Evolutionary conservation across 2,797 vertebrate species (phyloP), one percentile per base, ranked within the genome.

Genomic region (Synaphobranchus kaupii): DNA sequence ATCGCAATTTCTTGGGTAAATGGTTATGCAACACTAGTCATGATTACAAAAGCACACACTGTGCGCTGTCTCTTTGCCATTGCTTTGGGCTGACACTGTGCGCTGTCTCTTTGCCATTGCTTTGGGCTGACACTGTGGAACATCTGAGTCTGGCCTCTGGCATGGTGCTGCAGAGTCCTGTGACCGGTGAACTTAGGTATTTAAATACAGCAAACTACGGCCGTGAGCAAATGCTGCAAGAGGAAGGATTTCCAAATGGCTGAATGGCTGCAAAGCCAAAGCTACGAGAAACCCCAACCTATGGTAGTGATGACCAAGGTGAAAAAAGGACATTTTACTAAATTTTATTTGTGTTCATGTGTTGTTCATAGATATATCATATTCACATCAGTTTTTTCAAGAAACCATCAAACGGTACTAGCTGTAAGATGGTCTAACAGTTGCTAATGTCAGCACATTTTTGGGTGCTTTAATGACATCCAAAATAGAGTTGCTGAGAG

Each of bases 141-240:
- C n/a, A n/a, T 60, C 25, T 68, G 84, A 85, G n/a, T n/a, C 39
- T n/a, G 63, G 84, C 60, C 84, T 68, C 44, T 48, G 84, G 84
- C 63, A 63, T 10, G 17, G 15, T 34, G 68, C 63, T 66, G 63
- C 34, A 44, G 73, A 50, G 78, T 81, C 44, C 44, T 25, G 47
- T 52, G 48, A 34, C 39, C 25, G 25, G 34, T 71, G 60, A 66
- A 66, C 84, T 50, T 20, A 47, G 47, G 47, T 71, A 71, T 68
- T 31, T 52, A 81, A 50, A 80, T 6, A n/a, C 28, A 20, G 44
- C 47, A 15, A 48, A 81, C 22, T 22, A 50, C 20, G 0, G 47
- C 25, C 15, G 34, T 13, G 28, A 39, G 5, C 71, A 17, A 1
- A 76, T 39, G 13, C 13, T 34, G 31, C 71, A 76, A 10, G 71